These are phyloP conservation scores for Paedocypris micromegethes DNA, from an alignment of 2,797 vertebrate genomes.

Conservation along the genomic window DNA sequence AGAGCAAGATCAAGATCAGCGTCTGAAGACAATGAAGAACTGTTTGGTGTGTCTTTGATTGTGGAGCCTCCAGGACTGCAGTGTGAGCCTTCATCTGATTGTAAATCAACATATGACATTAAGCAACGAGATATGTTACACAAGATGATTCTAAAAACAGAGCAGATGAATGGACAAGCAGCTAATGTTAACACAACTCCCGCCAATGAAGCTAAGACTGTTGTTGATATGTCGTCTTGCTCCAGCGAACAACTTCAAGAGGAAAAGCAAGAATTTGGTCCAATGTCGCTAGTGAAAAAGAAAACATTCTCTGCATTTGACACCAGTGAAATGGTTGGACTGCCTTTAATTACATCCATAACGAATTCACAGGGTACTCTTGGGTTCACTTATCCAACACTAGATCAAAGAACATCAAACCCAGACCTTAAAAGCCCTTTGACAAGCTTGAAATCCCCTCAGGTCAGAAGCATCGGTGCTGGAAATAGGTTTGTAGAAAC, in stretches of 20 bases:
- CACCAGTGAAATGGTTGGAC: background rate
- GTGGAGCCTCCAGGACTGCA: conserved; percentile 45
- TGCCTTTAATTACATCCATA: conserved; percentile 10
- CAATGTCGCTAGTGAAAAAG: conserved; percentile 7
- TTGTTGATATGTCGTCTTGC: conserved; percentile 61
- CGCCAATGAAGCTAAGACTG: conserved; percentile 54
- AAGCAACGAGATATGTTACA: background rate
- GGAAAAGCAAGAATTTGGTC: background rate
- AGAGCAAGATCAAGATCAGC: conserved; percentile 53
- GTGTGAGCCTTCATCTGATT: conserved; percentile 22
- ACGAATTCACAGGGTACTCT: conserved; percentile 3
- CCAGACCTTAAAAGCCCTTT: background rate
- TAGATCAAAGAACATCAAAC: background rate
- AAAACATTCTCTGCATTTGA: background rate
- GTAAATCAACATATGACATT: background rate
- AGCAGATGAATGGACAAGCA: background rate
- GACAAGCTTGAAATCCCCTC: background rate
- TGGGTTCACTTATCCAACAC: conserved; percentile 1
- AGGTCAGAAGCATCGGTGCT: background rate
- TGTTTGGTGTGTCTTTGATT: conserved; percentile 58
- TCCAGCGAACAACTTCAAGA: background rate
- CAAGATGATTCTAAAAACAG: background rate
- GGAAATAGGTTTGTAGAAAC: background rate
- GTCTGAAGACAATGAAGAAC: conserved; percentile 47
- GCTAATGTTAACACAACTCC: conserved; percentile 44